These are phyloP conservation scores for Dasypogon diadema DNA, from an alignment of 2,888 invertebrate species.

Conservation along the genomic window DNA sequence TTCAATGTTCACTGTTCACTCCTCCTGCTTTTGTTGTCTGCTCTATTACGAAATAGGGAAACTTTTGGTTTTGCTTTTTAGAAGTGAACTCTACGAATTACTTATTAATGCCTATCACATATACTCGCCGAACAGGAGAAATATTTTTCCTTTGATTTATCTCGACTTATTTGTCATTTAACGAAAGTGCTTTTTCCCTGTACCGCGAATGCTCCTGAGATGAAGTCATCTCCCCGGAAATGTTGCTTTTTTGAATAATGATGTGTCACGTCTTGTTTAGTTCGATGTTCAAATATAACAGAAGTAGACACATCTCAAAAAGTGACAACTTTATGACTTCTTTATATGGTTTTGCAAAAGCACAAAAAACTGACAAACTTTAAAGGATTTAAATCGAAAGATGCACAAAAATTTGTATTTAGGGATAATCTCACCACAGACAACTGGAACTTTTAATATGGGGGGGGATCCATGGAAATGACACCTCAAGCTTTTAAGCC, in stretches of 20 bases:
- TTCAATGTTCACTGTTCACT: not conserved
- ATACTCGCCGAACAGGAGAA: slow-evolving; percentile 61
- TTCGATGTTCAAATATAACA: not conserved
- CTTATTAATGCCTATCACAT: slow-evolving; percentile 52
- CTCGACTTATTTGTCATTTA: slow-evolving; percentile 59
- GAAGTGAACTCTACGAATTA: slow-evolving; percentile 21
- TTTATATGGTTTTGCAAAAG: no score
- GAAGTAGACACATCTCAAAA: not conserved
- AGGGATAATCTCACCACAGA: no score
- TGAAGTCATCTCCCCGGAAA: not conserved
- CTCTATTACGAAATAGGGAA: not conserved
- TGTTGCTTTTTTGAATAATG: slow-evolving; percentile 37
- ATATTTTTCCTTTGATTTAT: slow-evolving; percentile 59
- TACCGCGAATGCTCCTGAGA: not conserved
- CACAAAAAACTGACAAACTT: no score
- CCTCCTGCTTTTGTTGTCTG: not conserved
- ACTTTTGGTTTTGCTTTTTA: not conserved
- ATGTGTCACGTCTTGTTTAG: slow-evolving; percentile 28
- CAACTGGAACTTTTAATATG: no score
- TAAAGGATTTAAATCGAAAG: no score
- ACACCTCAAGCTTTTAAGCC: no score
- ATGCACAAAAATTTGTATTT: no score
- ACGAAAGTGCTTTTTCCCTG: slow-evolving; percentile 62
- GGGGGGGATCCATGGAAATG: no score
- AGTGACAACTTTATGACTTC: not conserved